Evolutionary conservation across 2,888 invertebrate species (phyloP).

Genomic region (Rhopalosiphum nymphaeae): DNA sequence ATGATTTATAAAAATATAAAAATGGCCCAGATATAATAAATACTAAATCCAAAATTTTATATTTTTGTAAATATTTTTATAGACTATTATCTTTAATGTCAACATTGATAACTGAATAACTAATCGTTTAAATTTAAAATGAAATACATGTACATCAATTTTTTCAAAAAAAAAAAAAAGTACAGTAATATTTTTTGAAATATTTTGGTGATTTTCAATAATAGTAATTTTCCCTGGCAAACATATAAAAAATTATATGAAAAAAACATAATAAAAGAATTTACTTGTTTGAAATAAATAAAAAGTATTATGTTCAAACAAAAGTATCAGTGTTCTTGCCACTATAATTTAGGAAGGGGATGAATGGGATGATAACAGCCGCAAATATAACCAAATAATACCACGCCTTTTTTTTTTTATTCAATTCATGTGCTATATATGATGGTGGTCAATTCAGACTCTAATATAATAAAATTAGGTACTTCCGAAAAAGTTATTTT

Average conservation of each 20-base stretch:
- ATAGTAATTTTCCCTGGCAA: background rate
- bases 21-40: too few species aligned
- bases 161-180: too few species aligned
- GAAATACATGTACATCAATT: too few species aligned
- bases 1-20: too few species aligned
- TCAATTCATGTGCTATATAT: background rate
- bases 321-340: background rate
- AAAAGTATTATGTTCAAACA: background rate
- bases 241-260: background rate
- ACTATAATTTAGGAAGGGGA: background rate
- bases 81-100: too few species aligned
- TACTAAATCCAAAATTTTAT: too few species aligned
- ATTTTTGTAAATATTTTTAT: too few species aligned
- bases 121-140: too few species aligned
- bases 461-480: background rate
- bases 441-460: background rate
- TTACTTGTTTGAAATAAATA: background rate
- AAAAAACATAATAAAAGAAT: background rate
- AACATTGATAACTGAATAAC: too few species aligned
- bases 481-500: background rate
- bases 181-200: background rate
- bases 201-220: background rate
- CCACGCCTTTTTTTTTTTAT: background rate
- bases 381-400: background rate
- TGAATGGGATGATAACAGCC: background rate